Percentiles rank a stretch among this genome's conserved stretches.
Evolutionary conservation across 2,888 invertebrate genomes (phyloP).

Genomic region (Deilephila porcellus): DNA sequence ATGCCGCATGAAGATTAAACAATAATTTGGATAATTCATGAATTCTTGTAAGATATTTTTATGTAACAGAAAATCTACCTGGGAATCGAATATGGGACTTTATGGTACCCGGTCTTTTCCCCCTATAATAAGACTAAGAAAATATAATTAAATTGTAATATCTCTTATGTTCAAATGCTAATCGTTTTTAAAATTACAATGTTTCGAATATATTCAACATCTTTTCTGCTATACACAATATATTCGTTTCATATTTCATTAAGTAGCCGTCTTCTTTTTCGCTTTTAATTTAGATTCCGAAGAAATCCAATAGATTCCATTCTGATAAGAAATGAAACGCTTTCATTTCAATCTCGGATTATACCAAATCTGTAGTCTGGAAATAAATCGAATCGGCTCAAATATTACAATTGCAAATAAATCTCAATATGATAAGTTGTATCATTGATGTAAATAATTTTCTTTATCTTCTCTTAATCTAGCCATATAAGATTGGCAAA

Average conservation of each 20-base stretch:
- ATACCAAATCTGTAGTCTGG: not conserved
- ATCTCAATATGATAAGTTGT: not conserved
- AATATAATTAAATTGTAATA: too few species aligned
- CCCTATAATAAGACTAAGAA: too few species aligned
- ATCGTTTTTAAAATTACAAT: too few species aligned
- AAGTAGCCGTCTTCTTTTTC: not conserved
- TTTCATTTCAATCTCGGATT: slow-evolving; percentile 2
- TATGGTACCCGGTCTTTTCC: too few species aligned
- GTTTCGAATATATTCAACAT: too few species aligned
- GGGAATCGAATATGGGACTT: too few species aligned
- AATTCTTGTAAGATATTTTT: too few species aligned
- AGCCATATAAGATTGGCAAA: not conserved
- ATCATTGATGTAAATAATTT: not conserved
- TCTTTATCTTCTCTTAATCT: not conserved
- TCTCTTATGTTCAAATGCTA: too few species aligned
- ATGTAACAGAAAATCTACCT: too few species aligned
- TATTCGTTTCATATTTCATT: not conserved
- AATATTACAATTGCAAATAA: not conserved
- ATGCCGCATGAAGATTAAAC: too few species aligned
- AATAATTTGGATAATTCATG: too few species aligned
- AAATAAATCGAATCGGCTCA: not conserved
- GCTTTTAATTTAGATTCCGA: not conserved
- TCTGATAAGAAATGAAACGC: not conserved
- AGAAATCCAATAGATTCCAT: not conserved
- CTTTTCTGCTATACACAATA: too few species aligned